Evolutionary conservation across 2,888 invertebrate species (phyloP).

Genomic region (Drosophila fulvimacula): DNA sequence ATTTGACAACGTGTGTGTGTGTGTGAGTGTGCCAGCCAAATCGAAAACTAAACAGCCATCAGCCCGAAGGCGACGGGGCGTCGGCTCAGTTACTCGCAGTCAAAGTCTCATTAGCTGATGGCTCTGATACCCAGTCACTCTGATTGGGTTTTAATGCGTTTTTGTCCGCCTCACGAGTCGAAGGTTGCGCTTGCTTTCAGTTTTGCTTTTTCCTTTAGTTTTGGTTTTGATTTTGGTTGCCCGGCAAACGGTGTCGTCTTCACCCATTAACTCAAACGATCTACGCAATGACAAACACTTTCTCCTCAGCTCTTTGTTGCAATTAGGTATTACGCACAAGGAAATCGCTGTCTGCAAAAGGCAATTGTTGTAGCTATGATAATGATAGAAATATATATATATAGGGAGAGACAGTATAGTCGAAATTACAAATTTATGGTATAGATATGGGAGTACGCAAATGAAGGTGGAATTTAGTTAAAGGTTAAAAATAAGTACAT

Average conservation of each 20-base stretch:
- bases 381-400: conserved; percentile 9
- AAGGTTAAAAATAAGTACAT: background rate
- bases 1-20: conserved; percentile 17
- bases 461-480: background rate
- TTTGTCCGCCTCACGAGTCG: conserved; percentile 32
- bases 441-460: background rate
- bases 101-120: conserved; percentile 77
- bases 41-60: conserved; percentile 72
- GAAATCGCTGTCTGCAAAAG: conserved; percentile 14
- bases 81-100: conserved; percentile 50
- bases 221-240: background rate
- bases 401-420: background rate
- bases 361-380: conserved; percentile 18
- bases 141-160: conserved; percentile 78
- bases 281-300: conserved; percentile 67
- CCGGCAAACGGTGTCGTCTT: conserved; percentile 51
- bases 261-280: conserved; percentile 70
- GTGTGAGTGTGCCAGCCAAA: conserved; percentile 53
- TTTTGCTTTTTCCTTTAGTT: background rate
- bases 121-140: conserved; percentile 51
- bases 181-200: conserved; percentile 37
- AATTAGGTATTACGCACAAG: conserved; percentile 54
- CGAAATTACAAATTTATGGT: no score
- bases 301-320: conserved; percentile 55
- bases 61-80: conserved; percentile 22